Conservation (phyloP, 1,140 invertebrate species). For the Chironomus tepperi region DNA sequence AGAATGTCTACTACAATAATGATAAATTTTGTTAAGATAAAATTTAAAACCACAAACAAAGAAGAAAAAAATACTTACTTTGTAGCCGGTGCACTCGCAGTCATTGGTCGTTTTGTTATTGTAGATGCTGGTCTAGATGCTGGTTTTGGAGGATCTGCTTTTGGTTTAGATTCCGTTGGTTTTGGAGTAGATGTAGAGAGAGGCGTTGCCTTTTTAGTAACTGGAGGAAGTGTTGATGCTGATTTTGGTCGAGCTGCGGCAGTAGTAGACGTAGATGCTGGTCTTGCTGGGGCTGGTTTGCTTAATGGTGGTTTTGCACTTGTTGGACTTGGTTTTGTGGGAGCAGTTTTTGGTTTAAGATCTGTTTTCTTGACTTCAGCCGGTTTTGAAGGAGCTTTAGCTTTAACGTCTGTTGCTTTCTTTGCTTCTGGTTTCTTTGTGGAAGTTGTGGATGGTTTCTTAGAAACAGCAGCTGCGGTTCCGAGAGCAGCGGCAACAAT, state of each 20-base stretch:
- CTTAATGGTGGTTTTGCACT: not conserved
- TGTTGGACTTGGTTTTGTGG: not conserved
- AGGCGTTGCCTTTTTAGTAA: not conserved
- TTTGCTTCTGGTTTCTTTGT: not conserved
- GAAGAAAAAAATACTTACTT: not conserved
- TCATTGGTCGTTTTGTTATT: not conserved
- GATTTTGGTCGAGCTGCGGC: not conserved
- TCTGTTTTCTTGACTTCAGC: not conserved
- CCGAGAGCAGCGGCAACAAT: not conserved
- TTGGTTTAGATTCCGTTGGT: not conserved
- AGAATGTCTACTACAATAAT: too few relatives aligned
- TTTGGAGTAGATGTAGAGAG: not conserved
- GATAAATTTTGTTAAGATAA: not conserved
- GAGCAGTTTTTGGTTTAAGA: not conserved
- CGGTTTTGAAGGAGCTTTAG: not conserved
- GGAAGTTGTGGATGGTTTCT: not conserved
- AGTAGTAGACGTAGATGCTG: not conserved
- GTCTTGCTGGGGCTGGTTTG: not conserved
- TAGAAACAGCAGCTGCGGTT: not conserved
- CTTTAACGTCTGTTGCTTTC: not conserved
- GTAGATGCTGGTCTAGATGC: not conserved
- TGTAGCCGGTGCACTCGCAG: not conserved
- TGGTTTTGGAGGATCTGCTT: not conserved
- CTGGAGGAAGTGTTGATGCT: not conserved
- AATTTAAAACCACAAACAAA: not conserved